A percentile compares a stretch with the other conserved stretches of the same genome.
Evolutionary conservation across 2,888 invertebrate genomes (phyloP).

Genomic region (Dryococelus australis): DNA sequence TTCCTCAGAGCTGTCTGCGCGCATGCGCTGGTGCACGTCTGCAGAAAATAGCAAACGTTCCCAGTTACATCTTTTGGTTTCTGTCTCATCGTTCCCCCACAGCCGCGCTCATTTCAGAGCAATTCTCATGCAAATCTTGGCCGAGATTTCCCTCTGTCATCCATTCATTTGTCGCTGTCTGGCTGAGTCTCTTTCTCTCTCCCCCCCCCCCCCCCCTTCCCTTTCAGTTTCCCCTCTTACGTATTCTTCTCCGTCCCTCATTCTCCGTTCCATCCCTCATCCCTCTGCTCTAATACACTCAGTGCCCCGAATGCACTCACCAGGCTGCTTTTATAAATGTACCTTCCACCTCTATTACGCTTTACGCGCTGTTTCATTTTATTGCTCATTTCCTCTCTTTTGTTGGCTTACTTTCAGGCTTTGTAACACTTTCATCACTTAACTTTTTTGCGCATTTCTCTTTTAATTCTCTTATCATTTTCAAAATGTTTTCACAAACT

Average conservation of each 20-base stretch:
- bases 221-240: background rate
- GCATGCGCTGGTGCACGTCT: background rate
- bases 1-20: background rate
- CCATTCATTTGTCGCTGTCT: constrained; percentile 33
- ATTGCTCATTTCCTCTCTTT: background rate
- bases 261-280: background rate
- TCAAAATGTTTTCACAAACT: too few species aligned
- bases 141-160: constrained; percentile 32
- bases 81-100: background rate
- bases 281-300: background rate
- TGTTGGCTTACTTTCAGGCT: background rate
- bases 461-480: too few species aligned
- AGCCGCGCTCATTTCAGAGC: constrained; percentile 4
- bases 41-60: background rate
- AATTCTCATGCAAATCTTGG: constrained; percentile 36
- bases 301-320: background rate
- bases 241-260: background rate
- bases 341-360: background rate
- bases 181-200: too few species aligned
- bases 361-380: background rate
- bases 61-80: background rate
- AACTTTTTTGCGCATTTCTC: too few species aligned
- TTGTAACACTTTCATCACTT: background rate
- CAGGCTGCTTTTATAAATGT: background rate
- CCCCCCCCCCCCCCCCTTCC: background rate